Evolutionary conservation across 2,888 invertebrate genomes (phyloP), one percentile per base, ranked within the genome.

Genomic region (Tineola bisselliella): DNA sequence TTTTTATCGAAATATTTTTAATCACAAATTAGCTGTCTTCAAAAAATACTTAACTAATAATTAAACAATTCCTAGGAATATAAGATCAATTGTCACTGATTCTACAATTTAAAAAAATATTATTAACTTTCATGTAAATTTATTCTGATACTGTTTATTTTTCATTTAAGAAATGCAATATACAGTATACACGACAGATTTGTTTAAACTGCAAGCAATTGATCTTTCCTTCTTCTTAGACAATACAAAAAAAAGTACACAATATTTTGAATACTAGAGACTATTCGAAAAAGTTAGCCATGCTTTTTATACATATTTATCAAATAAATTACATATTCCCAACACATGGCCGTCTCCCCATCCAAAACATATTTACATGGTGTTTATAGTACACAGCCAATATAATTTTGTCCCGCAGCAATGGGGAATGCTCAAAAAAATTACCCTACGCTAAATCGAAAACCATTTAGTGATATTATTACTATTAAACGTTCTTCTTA

Each of bases 351-450:
- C 25, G 15, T 18, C 48, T 4, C 56, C 19, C 10, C 56, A 17
- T 19, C 25, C 19, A 56, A 30, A 13, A 56, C n/a, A 48, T 56
- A 56, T 56, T 25, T 56, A 56, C 56, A 56, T n/a, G 56, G 56
- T 56, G 25, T 56, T 56, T 19, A 74, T 43, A 43, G 66, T 70
- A 84, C 81, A 83, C 83, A 84, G 83, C 84, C 84, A 79, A 81
- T 76, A 77, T 70, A 75, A 30, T 59, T 48, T 2, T 48, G 17
- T 48, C 48, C 48, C 48, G 4, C 48, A 13, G 48, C 48, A 13
- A 17, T 13, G 25, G n/a, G n/a, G n/a, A n/a, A n/a, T n/a, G n/a
- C n/a, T n/a, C n/a, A n/a, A n/a, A n/a, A n/a, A n/a, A n/a, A n/a
- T n/a, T n/a, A n/a, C n/a, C n/a, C n/a, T n/a, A n/a, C n/a, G n/a